These are phyloP conservation scores for Brachyhypopomus gauderio DNA, from an alignment of 2,113 vertebrate species.

Conservation along the genomic window DNA sequence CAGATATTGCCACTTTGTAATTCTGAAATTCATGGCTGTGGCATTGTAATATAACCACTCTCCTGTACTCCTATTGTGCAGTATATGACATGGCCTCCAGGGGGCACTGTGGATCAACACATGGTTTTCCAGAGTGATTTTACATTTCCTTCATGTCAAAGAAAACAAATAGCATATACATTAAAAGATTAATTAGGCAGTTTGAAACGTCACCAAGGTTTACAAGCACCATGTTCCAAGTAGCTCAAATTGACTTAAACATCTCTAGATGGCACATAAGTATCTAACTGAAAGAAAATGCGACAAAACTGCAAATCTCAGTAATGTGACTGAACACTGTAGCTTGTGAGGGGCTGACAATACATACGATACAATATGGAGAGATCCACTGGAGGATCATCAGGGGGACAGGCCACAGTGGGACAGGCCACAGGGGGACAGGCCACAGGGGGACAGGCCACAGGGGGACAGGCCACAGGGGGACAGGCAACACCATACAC, in stretches of 20 bases:
- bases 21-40: no score
- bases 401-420: no score
- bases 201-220: not conserved
- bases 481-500: no score
- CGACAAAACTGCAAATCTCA: no score
- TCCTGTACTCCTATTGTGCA: not conserved
- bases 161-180: not conserved
- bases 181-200: not conserved
- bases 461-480: no score
- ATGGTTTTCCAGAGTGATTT: not conserved
- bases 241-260: not conserved
- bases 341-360: no score
- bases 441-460: no score
- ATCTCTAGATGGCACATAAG: not conserved
- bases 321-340: no score
- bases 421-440: no score
- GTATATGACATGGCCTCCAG: not conserved
- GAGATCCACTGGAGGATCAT: not conserved
- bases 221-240: not conserved
- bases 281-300: not conserved
- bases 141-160: not conserved
- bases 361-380: no score
- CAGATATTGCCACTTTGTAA: no score
- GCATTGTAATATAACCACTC: not conserved
- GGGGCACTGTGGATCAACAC: conserved; percentile 15